Conservation (phyloP, 2,113 vertebrate species). For the Acanthochromis polyacanthus region DNA sequence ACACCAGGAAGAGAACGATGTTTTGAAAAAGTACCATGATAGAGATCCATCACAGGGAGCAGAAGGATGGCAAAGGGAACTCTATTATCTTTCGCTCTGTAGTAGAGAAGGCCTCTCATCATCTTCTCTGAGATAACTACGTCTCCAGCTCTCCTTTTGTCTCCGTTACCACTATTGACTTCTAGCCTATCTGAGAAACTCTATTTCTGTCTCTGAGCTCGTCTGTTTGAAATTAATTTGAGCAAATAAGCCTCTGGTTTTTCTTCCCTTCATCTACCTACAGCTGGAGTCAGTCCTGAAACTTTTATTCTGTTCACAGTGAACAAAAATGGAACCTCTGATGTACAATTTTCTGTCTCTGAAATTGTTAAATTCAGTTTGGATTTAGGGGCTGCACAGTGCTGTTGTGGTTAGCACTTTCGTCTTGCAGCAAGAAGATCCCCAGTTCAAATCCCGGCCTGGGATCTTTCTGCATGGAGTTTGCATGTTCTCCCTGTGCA, state of each 20-base stretch:
- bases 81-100: slow-evolving; percentile 13
- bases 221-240: slow-evolving; percentile 8
- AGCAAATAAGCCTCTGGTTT: not conserved
- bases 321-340: not conserved
- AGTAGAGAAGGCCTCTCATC: slow-evolving; percentile 22
- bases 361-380: not conserved
- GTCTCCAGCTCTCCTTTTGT: slow-evolving; percentile 1
- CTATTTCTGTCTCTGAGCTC: slow-evolving; percentile 2
- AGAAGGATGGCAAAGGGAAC: not conserved
- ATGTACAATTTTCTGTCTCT: not conserved
- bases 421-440: too few relatives aligned
- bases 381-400: too few relatives aligned
- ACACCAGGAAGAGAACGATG: not conserved
- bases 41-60: slow-evolving; percentile 6
- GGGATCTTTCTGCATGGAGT: too few relatives aligned
- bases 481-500: too few relatives aligned
- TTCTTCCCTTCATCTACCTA: not conserved
- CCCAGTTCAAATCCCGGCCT: too few relatives aligned
- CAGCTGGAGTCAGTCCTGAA: not conserved
- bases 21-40: slow-evolving; percentile 1
- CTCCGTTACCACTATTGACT: slow-evolving; percentile 4
- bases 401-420: too few relatives aligned
- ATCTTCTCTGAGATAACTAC: slow-evolving; percentile 8
- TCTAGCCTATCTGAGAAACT: slow-evolving; percentile 7
- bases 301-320: not conserved